Conservation (phyloP, 2,888 invertebrate genomes). For the Eristalis pertinax region DNA sequence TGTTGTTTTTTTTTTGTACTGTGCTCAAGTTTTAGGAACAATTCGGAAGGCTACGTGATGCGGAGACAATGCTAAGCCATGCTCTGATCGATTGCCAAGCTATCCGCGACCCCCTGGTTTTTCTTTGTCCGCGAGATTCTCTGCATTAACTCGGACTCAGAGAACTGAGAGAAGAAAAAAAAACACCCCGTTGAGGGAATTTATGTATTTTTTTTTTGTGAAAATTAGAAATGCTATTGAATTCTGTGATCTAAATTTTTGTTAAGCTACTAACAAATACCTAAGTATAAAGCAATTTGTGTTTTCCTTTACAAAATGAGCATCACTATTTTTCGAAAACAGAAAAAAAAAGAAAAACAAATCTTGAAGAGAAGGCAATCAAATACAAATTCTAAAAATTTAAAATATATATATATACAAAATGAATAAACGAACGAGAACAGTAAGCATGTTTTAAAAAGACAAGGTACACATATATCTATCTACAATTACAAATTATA, state of each 20-base stretch:
- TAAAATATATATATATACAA: slow-evolving; percentile 14
- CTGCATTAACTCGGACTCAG: neutral
- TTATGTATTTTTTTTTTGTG: neutral
- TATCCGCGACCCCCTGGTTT: neutral
- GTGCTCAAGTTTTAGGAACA: neutral
- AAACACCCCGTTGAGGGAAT: neutral
- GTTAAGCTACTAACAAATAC: slow-evolving; percentile 32
- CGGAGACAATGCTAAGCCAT: neutral
- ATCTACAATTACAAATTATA: slow-evolving; percentile 53
- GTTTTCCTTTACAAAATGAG: slow-evolving; percentile 44
- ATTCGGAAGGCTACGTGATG: neutral
- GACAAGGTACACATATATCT: slow-evolving; percentile 72
- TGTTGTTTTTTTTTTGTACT: neutral
- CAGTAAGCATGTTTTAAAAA: slow-evolving; percentile 54
- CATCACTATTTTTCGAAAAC: slow-evolving; percentile 30
- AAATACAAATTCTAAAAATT: slow-evolving; percentile 65
- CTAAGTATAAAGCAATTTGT: slow-evolving; percentile 66
- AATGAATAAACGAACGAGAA: slow-evolving; percentile 34
- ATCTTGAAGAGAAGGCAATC: slow-evolving; percentile 64
- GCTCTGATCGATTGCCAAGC: neutral
- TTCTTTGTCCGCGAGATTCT: neutral
- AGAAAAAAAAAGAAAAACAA: slow-evolving; percentile 23
- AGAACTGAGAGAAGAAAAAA: too few species aligned
- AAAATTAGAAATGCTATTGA: neutral
- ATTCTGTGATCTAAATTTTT: neutral